A percentile compares a stretch with the other conserved stretches of the same genome.
These are phyloP conservation scores for Colostygia pectinataria DNA, from an alignment of 2,888 invertebrate genomes.

Conservation along the genomic window DNA sequence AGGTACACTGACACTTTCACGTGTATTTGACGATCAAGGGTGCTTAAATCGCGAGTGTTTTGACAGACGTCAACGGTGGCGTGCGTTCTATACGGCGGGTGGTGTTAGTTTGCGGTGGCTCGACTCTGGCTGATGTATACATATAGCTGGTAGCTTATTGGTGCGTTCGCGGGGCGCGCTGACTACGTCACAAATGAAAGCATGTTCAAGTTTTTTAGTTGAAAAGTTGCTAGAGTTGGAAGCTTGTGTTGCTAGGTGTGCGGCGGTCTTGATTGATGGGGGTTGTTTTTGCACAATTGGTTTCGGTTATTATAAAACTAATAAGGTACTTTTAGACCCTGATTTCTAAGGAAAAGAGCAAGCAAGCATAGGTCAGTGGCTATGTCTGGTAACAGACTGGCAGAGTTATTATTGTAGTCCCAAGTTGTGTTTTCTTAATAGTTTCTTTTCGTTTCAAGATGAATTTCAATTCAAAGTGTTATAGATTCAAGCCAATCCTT, in stretches of 20 bases:
- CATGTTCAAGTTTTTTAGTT: slow-evolving; percentile 51
- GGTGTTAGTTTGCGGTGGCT: slow-evolving; percentile 61
- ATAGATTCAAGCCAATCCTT: too few relatives aligned
- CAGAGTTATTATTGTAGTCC: too few relatives aligned
- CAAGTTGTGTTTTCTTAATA: too few relatives aligned
- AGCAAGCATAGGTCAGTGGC: too few relatives aligned
- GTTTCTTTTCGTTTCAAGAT: too few relatives aligned
- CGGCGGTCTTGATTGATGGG: slow-evolving; percentile 12
- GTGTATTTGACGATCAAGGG: slow-evolving; percentile 31
- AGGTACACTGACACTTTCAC: slow-evolving; percentile 54
- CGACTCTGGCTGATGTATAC: slow-evolving; percentile 62
- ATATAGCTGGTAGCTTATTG: slow-evolving; percentile 55
- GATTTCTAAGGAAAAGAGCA: too few relatives aligned
- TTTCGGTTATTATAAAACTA: background rate
- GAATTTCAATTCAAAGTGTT: too few relatives aligned
- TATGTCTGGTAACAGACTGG: too few relatives aligned
- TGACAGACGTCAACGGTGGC: slow-evolving; percentile 46
- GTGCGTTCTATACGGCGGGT: slow-evolving; percentile 59
- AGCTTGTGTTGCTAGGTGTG: too few relatives aligned
- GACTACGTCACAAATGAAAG: slow-evolving; percentile 68
- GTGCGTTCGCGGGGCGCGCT: slow-evolving; percentile 60
- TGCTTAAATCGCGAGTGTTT: slow-evolving; percentile 32
- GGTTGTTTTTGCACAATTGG: slow-evolving; percentile 4
- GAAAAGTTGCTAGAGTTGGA: slow-evolving; percentile 32
- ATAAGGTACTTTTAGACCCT: background rate